A percentile compares a stretch with the other conserved stretches of the same genome.
phyloP scores from a whole-genome alignment of 2,113 vertebrate genomes.

The Lamprotornis superbus region DNA sequence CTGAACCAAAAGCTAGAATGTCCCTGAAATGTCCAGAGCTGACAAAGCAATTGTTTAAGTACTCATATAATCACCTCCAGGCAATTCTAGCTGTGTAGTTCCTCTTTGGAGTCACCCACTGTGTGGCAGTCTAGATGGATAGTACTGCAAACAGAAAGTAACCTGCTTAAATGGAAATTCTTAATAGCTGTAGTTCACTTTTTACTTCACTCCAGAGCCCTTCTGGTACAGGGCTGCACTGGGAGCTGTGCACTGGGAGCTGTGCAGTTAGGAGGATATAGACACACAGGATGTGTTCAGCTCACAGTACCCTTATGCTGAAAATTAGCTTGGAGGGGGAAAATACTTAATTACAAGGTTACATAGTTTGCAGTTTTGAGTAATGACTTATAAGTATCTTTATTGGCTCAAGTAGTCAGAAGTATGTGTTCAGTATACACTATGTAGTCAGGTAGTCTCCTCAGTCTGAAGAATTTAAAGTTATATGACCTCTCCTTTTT shows the following conservation, averaged over 20 bases:
- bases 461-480: not conserved
- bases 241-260: not conserved
- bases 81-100: not conserved
- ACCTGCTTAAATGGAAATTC: not conserved
- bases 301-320: not conserved
- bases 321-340: not conserved
- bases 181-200: not conserved
- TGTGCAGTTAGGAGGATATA: not conserved
- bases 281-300: not conserved
- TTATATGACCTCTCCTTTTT: not conserved
- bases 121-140: not conserved
- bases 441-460: not conserved
- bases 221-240: not conserved
- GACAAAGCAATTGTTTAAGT: not conserved
- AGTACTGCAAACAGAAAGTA: not conserved
- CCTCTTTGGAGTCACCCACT: not conserved
- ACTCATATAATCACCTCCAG: not conserved
- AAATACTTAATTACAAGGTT: not conserved
- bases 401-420: not conserved
- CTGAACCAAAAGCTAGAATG: not conserved
- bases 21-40: not conserved
- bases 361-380: not conserved
- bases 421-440: not conserved
- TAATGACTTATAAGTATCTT: no score
- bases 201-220: not conserved